Evolutionary conservation across 2,797 vertebrate genomes (phyloP).

Genomic region (Lateolabrax maculatus): DNA sequence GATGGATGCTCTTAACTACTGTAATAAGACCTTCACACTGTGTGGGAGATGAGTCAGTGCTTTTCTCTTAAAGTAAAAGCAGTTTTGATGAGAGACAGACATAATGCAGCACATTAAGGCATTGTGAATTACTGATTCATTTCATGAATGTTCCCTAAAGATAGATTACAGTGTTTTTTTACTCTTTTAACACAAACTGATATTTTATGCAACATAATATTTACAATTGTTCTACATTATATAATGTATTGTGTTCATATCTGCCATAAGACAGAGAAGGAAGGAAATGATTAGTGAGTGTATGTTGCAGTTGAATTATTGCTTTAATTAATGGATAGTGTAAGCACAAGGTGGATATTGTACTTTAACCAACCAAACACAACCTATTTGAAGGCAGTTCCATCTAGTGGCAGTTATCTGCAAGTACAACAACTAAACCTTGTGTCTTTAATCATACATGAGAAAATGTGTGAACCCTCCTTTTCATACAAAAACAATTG

Average conservation of each 20-base stretch:
- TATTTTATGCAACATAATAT: not conserved
- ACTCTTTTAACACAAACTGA: conserved; percentile 10
- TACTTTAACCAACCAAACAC: not conserved
- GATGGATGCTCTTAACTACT: conserved; percentile 70
- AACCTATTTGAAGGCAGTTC: conserved; percentile 36
- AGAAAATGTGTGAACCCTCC: not conserved
- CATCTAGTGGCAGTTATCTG: conserved; percentile 67
- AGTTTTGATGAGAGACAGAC: conserved; percentile 29
- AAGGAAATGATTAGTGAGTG: conserved; percentile 5
- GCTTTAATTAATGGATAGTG: conserved; percentile 46
- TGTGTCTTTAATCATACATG: not conserved
- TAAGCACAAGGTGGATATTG: not conserved
- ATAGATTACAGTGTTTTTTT: conserved; percentile 10
- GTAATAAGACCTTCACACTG: conserved; percentile 51
- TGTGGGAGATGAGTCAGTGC: conserved; percentile 40
- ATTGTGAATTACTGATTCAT: conserved; percentile 34
- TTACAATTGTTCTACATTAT: not conserved
- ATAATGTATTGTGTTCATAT: not conserved
- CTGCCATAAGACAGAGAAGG: not conserved
- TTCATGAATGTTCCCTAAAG: conserved; percentile 2
- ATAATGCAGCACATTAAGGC: not conserved
- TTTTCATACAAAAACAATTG: not conserved
- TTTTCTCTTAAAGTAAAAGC: conserved; percentile 32
- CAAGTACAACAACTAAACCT: conserved; percentile 31
- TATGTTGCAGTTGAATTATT: conserved; percentile 24